A percentile compares a stretch with the other conserved stretches of the same genome.
Conservation (phyloP, 2,797 vertebrate genomes). For the Bryconaethiops microstoma region DNA sequence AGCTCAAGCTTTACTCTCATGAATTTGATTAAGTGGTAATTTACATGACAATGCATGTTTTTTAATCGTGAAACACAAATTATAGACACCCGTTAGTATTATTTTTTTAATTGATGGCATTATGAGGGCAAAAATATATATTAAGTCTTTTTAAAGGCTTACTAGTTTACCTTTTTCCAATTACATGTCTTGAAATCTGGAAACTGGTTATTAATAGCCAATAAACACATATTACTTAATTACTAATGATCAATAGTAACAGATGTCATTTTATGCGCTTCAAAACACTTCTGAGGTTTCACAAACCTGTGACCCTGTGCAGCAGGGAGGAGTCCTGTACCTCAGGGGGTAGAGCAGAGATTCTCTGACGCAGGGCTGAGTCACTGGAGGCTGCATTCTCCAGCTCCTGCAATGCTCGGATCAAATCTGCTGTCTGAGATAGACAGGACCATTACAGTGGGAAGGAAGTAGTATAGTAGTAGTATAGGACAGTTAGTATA, state of each 20-base stretch:
- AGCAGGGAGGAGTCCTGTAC: slow-evolving; percentile 95
- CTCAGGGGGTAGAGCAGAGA: slow-evolving; percentile 93
- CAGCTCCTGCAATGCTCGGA: slow-evolving; percentile 95
- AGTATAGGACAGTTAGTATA: not conserved
- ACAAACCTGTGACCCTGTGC: slow-evolving; percentile 92
- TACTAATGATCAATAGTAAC: not conserved
- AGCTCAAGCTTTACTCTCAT: no score
- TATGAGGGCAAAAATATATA: no score
- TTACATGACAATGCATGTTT: no score
- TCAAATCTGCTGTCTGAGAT: slow-evolving; percentile 90
- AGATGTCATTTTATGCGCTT: not conserved
- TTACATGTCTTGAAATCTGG: no score
- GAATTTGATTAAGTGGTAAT: no score
- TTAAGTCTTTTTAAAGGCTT: no score
- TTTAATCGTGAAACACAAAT: no score
- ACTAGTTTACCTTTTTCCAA: no score
- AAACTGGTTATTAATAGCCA: not conserved
- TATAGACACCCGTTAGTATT: no score
- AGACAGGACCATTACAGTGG: not conserved
- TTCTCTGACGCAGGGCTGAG: slow-evolving; percentile 91
- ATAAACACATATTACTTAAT: not conserved
- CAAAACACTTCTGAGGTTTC: not conserved
- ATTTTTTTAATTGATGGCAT: no score
- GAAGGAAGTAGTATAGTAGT: not conserved
- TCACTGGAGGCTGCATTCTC: slow-evolving; percentile 96